Evolutionary conservation across 2,113 vertebrate genomes (phyloP).

Genomic region (Chloroceryle aenea): DNA sequence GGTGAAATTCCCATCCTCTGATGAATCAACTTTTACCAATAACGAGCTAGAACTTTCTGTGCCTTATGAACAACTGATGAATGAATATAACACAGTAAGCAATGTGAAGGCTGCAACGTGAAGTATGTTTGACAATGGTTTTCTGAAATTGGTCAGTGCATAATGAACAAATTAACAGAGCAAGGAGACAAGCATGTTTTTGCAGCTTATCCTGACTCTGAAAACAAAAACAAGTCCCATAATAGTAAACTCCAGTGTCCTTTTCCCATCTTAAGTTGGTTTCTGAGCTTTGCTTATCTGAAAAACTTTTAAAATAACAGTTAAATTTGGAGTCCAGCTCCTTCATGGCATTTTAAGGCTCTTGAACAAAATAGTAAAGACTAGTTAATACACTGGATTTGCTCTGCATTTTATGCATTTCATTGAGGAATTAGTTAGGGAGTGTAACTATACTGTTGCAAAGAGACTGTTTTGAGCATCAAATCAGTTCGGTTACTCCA

Average conservation of each 20-base stretch:
- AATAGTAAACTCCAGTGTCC: not conserved
- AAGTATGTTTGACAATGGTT: constrained; percentile 11
- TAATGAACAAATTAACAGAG: not conserved
- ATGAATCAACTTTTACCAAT: constrained; percentile 88
- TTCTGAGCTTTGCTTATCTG: constrained; percentile 34
- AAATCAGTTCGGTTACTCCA: constrained; percentile 15
- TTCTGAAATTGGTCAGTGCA: constrained; percentile 3
- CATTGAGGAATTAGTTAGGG: not conserved
- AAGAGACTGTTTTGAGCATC: constrained; percentile 8
- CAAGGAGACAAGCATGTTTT: not conserved
- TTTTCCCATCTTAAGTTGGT: not conserved
- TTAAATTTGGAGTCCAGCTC: constrained; percentile 11
- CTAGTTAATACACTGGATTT: constrained; percentile 65
- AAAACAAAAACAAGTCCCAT: constrained; percentile 33
- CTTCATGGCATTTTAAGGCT: not conserved
- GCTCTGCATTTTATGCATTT: constrained; percentile 22
- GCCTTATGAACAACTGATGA: constrained; percentile 92
- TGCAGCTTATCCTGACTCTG: constrained; percentile 20
- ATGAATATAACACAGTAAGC: constrained; percentile 88
- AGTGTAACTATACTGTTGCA: constrained; percentile 16
- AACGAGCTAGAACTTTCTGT: constrained; percentile 83
- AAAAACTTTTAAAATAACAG: constrained; percentile 58
- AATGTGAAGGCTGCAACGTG: constrained; percentile 80
- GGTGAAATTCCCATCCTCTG: constrained; percentile 84
- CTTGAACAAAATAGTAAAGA: constrained; percentile 22